These are phyloP conservation scores for Perizoma affinitatum DNA, from an alignment of 2,888 invertebrate species.

Conservation along the genomic window DNA sequence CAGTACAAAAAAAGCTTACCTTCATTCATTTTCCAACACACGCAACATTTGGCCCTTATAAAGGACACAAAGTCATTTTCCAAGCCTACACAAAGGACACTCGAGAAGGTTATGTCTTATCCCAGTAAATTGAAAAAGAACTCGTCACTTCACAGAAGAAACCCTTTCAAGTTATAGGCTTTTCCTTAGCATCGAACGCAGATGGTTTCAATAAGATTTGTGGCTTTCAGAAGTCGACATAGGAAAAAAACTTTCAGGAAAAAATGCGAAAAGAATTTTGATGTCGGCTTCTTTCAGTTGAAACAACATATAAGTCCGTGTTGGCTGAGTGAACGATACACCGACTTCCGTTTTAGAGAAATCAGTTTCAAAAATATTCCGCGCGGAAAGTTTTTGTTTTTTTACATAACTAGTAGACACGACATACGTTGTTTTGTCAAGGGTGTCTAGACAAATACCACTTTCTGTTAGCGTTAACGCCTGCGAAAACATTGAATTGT, in stretches of 20 bases:
- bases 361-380: no score
- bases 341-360: no score
- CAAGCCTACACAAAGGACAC: slow-evolving; percentile 20
- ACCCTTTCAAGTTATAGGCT: slow-evolving; percentile 31
- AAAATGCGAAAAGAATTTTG: slow-evolving; percentile 11
- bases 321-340: no score
- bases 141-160: slow-evolving; percentile 29
- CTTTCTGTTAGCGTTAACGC: no score
- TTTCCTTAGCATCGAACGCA: slow-evolving; percentile 30
- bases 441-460: no score
- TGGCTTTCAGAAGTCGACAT: slow-evolving; percentile 26
- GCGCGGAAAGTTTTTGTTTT: no score
- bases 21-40: slow-evolving; percentile 19
- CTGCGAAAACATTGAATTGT: no score
- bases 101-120: slow-evolving; percentile 27
- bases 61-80: slow-evolving; percentile 24
- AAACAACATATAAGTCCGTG: background rate
- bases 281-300: background rate
- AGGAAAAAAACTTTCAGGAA: slow-evolving; percentile 5
- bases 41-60: slow-evolving; percentile 18
- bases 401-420: no score
- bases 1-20: slow-evolving; percentile 9
- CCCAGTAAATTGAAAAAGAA: slow-evolving; percentile 25
- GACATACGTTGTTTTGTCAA: no score
- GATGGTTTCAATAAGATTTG: slow-evolving; percentile 33